Percentiles rank a stretch among this genome's conserved stretches.
phyloP scores from a whole-genome alignment of 2,888 invertebrate species.

The Calameuta pallipes region DNA sequence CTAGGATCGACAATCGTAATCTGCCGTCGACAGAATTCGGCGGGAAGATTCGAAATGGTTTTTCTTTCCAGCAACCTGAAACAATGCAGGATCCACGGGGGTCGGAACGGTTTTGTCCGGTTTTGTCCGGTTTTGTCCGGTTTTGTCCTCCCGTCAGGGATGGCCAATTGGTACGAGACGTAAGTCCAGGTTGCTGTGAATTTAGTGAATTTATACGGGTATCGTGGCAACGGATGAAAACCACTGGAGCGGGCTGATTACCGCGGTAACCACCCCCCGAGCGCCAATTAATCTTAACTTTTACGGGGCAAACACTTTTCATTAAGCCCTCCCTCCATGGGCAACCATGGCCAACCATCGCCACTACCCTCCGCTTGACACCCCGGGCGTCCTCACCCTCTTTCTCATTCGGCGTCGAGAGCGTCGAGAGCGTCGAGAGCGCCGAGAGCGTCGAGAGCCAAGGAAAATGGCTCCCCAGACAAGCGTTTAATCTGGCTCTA shows the following conservation, averaged over 20 bases:
- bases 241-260: conserved; percentile 63
- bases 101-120: no score
- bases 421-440: background rate
- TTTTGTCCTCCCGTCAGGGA: no score
- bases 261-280: conserved; percentile 64
- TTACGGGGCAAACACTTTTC: conserved; percentile 66
- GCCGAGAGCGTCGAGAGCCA: conserved; percentile 29
- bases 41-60: no score
- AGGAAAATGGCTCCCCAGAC: conserved; percentile 72
- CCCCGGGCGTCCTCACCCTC: conserved; percentile 14
- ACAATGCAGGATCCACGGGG: no score
- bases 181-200: no score
- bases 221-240: conserved; percentile 42
- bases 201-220: no score
- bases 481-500: conserved; percentile 75
- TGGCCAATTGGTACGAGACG: no score
- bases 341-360: background rate
- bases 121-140: no score
- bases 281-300: conserved; percentile 65
- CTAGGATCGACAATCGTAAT: no score
- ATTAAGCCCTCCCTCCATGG: conserved; percentile 55
- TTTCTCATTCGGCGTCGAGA: conserved; percentile 10
- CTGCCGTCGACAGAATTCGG: no score
- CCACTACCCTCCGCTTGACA: conserved; percentile 12
- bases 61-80: no score